These are phyloP conservation scores for Megaceryle torquata DNA, from an alignment of 2,113 vertebrate genomes.

Conservation along the genomic window DNA sequence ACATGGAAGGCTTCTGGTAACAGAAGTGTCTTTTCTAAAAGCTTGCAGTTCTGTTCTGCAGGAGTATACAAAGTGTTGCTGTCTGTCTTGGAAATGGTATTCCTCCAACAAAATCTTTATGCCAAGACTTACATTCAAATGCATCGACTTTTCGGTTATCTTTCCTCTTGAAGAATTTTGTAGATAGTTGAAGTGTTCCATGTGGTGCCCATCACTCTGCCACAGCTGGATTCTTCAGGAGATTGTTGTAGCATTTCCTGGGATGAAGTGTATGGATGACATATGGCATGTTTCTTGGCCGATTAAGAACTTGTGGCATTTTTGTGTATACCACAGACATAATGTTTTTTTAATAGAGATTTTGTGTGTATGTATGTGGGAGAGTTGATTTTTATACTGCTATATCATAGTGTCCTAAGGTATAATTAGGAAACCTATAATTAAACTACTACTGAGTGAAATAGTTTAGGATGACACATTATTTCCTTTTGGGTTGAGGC, in stretches of 20 bases:
- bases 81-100: not conserved
- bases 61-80: not conserved
- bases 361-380: not conserved
- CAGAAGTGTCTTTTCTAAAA: not conserved
- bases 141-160: not conserved
- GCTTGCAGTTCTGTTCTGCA: not conserved
- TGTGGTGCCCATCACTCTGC: not conserved
- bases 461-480: not conserved
- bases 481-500: constrained; percentile 46
- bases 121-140: not conserved
- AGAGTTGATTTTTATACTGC: not conserved
- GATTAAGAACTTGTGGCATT: not conserved
- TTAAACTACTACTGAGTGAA: constrained; percentile 34
- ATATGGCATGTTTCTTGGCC: not conserved
- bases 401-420: not conserved
- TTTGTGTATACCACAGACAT: not conserved
- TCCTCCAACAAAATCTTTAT: not conserved
- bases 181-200: not conserved
- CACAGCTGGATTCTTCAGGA: not conserved
- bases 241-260: not conserved
- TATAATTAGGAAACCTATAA: constrained; percentile 39
- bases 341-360: not conserved
- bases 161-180: not conserved
- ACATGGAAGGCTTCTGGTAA: not conserved
- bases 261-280: not conserved